phyloP scores from a whole-genome alignment of 2,797 vertebrate genomes.

The Myoxocephalus aenaeus region DNA sequence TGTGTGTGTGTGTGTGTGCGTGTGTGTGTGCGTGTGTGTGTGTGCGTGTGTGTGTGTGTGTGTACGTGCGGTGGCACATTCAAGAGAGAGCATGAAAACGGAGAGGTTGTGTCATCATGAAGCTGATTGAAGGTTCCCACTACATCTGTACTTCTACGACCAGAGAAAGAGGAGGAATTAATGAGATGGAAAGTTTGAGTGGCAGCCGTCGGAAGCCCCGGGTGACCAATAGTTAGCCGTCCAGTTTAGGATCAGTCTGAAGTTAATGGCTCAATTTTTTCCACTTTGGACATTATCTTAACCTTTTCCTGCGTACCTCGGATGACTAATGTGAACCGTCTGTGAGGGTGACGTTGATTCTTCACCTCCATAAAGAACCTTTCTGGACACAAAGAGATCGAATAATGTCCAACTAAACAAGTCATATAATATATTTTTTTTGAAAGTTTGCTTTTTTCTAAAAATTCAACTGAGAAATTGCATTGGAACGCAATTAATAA shows the following conservation, averaged over 20 bases:
- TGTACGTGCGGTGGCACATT: conserved; percentile 26
- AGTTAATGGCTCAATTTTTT: conserved; percentile 68
- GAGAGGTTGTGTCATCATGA: conserved; percentile 73
- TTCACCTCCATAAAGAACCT: conserved; percentile 38
- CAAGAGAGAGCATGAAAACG: conserved; percentile 53
- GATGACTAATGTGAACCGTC: conserved; percentile 64
- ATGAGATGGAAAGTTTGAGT: conserved; percentile 65
- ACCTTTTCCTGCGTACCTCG: conserved; percentile 63
- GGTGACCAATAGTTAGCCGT: conserved; percentile 64
- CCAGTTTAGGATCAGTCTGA: conserved; percentile 73
- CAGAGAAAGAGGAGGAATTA: conserved; percentile 39
- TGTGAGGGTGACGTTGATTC: conserved; percentile 54
- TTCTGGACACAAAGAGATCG: conserved; percentile 29
- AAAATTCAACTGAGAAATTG: neutral
- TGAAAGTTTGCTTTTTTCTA: neutral
- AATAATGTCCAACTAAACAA: conserved; percentile 3
- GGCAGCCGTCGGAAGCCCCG: conserved; percentile 55
- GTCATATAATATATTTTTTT: neutral
- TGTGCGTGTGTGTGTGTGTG: conserved; percentile 26
- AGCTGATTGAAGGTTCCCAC: conserved; percentile 67
- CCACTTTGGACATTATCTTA: conserved; percentile 77
- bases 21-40: conserved; percentile 32
- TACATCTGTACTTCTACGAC: conserved; percentile 44
- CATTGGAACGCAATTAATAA: neutral
- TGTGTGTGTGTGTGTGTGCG: conserved; percentile 18